Evolutionary conservation across 2,888 invertebrate genomes (phyloP), one percentile per base, ranked within the genome.

Genomic region (Limenitis camilla): DNA sequence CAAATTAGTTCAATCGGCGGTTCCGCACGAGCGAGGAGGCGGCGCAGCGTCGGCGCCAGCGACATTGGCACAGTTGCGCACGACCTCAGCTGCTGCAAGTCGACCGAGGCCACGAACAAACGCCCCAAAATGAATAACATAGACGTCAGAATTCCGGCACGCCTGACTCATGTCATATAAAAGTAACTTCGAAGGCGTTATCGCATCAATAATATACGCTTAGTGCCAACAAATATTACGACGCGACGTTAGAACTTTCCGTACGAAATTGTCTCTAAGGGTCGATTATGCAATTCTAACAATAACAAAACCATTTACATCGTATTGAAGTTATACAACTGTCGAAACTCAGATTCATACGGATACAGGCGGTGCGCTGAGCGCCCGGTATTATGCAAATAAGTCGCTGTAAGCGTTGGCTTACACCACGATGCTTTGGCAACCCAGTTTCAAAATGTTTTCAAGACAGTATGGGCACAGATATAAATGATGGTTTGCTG

Each of bases 31-130:
- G 62, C 68, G 76, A 70, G 67, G 71, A 65, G 73, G 72, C 67
- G 68, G 65, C 67, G 64, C 67, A 64, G 66, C 58, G 69, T 61
- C 64, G 63, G 62, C 65, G 62, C 60, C 64, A 60, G 70, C 76
- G 86, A 87, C 86, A 86, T 86, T 86, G 87, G 86, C 86, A 86
- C 81, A 84, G 75, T 85, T 86, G 78, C 71, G 78, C 72, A 76
- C 73, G 72, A 81, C 85, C 82, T 85, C 86, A 79, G 74, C 73
- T 65, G 71, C 68, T 67, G 69, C 69, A 71, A 76, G 74, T 61
- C 75, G 74, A 74, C 70, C 83, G 85, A 85, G 85, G 85, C 74
- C 85, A 74, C 73, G 66, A 70, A 71, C 78, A 76, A 78, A 81
- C 76, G 82, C 77, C 81, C 81, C 81, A 81, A 82, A 83, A 81